Percentiles rank a stretch among this genome's conserved stretches.
Conservation (phyloP, 30 jellyfish, hydroid and myxozoan species). For the Turritopsis rubra region DNA sequence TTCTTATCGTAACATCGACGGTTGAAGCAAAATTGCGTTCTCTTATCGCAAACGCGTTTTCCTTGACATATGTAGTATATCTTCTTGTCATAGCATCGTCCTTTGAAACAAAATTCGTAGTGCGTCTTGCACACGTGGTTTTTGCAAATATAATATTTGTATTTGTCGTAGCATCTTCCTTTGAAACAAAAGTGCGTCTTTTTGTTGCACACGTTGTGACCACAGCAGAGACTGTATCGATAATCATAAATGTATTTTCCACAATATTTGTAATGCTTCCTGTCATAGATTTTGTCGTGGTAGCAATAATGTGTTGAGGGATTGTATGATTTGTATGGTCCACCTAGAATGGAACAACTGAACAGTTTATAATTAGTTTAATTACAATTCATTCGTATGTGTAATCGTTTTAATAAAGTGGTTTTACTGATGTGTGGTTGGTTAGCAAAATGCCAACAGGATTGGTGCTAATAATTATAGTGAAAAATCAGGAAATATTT, state of each 20-base stretch:
- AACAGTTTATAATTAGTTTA: no score
- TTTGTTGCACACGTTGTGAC: neutral
- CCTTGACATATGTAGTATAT: neutral
- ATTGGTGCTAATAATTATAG: no score
- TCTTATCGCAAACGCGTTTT: neutral
- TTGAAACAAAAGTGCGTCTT: slow-evolving; percentile 2
- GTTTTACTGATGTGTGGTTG: no score
- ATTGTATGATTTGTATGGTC: slow-evolving; percentile 5
- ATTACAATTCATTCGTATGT: no score
- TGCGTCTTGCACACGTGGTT: neutral
- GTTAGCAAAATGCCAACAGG: no score
- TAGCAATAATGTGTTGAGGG: slow-evolving; percentile 7
- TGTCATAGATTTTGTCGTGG: neutral
- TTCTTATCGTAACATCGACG: slow-evolving; percentile 8
- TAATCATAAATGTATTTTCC: neutral
- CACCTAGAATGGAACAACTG: neutral
- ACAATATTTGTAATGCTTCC: neutral
- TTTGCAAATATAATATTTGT: neutral
- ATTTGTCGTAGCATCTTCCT: neutral
- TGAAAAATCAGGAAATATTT: no score
- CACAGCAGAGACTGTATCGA: neutral
- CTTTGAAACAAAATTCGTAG: neutral
- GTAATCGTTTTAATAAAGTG: no score
- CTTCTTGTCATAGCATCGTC: neutral
- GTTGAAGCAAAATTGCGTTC: slow-evolving; percentile 11